Conservation (phyloP, 2,113 vertebrate species). For the Ceyx melanurus region DNA sequence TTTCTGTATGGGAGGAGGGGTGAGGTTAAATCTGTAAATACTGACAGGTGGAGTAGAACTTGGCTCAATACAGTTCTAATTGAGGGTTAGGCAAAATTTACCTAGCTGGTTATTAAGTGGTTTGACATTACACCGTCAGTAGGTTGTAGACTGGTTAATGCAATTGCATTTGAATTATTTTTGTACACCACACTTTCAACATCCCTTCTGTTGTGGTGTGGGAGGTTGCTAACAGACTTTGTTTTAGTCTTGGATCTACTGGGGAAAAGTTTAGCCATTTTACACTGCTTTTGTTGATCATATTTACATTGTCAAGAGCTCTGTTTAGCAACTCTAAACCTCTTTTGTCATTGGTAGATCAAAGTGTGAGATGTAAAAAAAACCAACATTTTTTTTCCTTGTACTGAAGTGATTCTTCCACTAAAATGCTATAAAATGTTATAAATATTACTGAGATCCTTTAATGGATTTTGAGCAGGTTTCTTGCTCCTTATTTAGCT, state of each 20-base stretch:
- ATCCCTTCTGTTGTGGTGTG: background rate
- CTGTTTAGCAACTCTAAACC: background rate
- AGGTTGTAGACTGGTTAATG: background rate
- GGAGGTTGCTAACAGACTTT: background rate
- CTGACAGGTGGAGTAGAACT: background rate
- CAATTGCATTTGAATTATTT: background rate
- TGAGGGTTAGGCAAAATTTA: background rate
- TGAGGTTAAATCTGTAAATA: background rate
- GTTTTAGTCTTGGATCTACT: background rate
- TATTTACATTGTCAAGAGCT: background rate
- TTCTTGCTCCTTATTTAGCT: background rate
- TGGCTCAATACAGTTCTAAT: background rate
- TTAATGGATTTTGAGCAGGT: rapidly evolving
- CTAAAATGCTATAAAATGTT: background rate
- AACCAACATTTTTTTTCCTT: background rate
- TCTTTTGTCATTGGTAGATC: background rate
- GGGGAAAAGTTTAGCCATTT: background rate
- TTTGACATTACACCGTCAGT: background rate
- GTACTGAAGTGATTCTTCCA: background rate
- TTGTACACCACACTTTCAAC: background rate
- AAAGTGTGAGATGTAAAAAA: background rate
- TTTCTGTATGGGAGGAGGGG: background rate
- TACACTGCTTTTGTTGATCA: background rate
- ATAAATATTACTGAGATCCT: background rate
- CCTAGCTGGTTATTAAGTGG: background rate